Base-by-base conservation (phyloP, 2,113 vertebrate species). In the Myrmecobius fasciatus region DNA sequence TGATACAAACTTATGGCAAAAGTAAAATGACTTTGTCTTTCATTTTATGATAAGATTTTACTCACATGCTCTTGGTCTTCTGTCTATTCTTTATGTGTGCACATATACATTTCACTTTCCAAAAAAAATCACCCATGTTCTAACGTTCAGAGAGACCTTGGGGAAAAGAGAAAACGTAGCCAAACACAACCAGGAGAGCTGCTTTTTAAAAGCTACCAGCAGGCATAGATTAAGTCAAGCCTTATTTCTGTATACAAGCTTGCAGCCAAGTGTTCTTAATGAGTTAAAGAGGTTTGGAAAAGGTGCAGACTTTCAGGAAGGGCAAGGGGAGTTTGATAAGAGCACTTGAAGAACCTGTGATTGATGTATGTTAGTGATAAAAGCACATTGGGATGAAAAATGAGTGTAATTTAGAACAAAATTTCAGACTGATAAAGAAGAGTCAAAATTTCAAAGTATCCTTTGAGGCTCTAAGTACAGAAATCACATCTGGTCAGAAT, bases 361-460 rank as follows among this genome's bases (percentile, higher is more conserved):
- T 83, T 83, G 17, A 83, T 83, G 67, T 24, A n/a, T 83, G 7
- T 43, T 43, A 22, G 67, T 43, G 67, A 83, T 83, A 83, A 97
- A 98, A 11, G 56, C 96, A 97, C 97, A 0, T 25, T 52, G 47
- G 91, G 36, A 92, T 75, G 56, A 92, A 92, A 75, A 51, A 96
- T 97, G 94, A 96, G 95, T 2, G 94, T 90, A 96, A 83, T 98
- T 97, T 95, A 97, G 91, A 97, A 90, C 8, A 89, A 97, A 97
- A 98, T 94, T 97, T 95, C 96, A 95, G 96, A 97, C 95, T 92
- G 95, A 91, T 92, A 95, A 94, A 96, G 93, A 96, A 94, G 60
- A 89, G 96, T 97, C 96, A 93, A 25, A 91, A 96, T 96, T 83
- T 83, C 67, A 83, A 83, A 83, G 67, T 20, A 83, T 43, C 67